Conservation (phyloP, 2,888 invertebrate genomes). For the Gryllus longicercus region DNA sequence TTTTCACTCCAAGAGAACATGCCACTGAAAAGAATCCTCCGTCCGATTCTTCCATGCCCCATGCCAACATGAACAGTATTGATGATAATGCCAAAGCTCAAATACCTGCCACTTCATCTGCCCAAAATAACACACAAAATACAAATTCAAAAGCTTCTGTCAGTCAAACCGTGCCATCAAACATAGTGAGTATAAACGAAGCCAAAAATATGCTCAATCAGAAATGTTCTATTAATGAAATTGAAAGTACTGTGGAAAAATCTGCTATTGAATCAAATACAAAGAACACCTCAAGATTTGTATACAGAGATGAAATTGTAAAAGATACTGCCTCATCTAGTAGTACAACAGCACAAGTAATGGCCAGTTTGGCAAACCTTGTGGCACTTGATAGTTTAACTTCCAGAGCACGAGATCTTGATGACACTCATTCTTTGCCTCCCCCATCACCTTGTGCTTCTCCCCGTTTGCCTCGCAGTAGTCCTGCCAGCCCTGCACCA, state of each 20-base stretch:
- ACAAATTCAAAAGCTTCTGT: background rate
- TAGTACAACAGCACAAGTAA: background rate
- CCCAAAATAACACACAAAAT: conserved; percentile 2
- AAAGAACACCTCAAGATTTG: background rate
- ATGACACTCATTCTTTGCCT: conserved; percentile 47
- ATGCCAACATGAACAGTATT: background rate
- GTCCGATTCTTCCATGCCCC: background rate
- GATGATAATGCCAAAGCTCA: background rate
- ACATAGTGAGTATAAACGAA: background rate
- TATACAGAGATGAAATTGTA: too few relatives aligned
- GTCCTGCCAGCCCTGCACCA: conserved; percentile 70
- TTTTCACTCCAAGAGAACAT: conserved; percentile 50
- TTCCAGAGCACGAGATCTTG: conserved; percentile 21
- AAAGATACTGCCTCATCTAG: background rate
- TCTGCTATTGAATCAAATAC: background rate
- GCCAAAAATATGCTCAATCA: background rate
- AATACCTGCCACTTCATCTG: background rate
- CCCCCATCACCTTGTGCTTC: conserved; percentile 48
- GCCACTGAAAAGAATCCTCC: background rate
- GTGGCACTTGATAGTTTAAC: conserved; percentile 23
- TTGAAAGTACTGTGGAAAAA: conserved; percentile 1
- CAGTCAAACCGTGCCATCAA: background rate
- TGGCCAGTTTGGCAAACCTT: background rate
- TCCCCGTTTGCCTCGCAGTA: conserved; percentile 65
- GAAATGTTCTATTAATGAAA: background rate